A percentile compares a stretch with the other conserved stretches of the same genome.
phyloP scores from a whole-genome alignment of 2,113 vertebrate genomes.

The Sterna hirundo region DNA sequence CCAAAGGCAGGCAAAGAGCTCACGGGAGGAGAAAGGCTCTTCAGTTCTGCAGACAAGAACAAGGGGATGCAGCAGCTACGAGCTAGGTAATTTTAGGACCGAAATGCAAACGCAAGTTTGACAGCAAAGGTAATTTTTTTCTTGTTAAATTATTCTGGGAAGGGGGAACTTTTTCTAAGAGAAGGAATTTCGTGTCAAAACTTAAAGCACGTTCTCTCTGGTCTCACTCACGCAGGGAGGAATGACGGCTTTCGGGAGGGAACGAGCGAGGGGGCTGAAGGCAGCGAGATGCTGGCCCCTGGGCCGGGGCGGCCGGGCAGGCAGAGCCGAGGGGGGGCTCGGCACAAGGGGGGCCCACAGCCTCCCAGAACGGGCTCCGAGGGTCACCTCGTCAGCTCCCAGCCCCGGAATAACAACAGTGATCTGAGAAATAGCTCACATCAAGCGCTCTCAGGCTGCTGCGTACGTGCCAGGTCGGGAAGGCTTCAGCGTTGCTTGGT shows the following conservation, averaged over 20 bases:
- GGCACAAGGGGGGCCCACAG: background rate
- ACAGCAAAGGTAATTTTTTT: background rate
- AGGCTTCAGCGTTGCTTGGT: background rate
- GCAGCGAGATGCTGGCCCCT: background rate
- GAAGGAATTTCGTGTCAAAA: background rate
- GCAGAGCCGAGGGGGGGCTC: background rate
- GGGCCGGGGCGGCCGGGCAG: background rate
- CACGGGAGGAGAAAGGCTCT: background rate
- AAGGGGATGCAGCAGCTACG: fast-evolving
- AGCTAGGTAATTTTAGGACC: background rate
- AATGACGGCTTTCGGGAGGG: background rate
- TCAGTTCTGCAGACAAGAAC: background rate
- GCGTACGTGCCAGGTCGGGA: fast-evolving
- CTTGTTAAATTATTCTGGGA: background rate
- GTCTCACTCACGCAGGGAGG: background rate
- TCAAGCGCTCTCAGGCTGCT: background rate
- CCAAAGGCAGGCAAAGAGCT: background rate
- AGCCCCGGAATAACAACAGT: background rate
- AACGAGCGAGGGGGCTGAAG: fast-evolving
- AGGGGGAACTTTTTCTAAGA: background rate
- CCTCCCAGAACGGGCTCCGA: background rate
- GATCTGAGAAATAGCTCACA: background rate
- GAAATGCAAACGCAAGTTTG: background rate
- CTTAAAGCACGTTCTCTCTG: no score
- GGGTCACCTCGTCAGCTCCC: background rate